Conservation (phyloP, 1,140 invertebrate genomes). For the Hydropsyche tenuis region DNA sequence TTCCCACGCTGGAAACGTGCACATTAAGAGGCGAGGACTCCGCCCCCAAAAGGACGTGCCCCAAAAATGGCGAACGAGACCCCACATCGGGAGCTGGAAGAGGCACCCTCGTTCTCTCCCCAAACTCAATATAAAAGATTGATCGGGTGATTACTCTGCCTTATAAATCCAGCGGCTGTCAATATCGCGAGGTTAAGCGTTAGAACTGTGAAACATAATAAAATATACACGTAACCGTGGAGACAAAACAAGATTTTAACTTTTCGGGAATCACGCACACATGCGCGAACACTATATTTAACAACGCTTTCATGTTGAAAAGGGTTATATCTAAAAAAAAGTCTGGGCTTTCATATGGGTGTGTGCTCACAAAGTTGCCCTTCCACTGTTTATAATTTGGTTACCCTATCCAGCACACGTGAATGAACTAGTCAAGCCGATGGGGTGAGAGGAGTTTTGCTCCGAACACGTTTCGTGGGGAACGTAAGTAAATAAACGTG, state of each 20-base stretch:
- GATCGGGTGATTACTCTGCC: background rate
- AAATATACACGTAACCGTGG: no score
- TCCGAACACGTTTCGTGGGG: background rate
- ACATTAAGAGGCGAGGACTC: background rate
- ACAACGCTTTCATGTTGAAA: constrained; percentile 3
- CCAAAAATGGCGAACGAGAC: constrained; percentile 2
- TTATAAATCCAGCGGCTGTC: no score
- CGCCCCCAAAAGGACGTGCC: background rate
- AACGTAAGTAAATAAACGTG: constrained; percentile 18
- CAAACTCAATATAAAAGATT: constrained; percentile 9
- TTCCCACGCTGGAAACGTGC: background rate
- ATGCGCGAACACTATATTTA: background rate
- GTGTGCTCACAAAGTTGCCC: constrained; percentile 23
- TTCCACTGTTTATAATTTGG: constrained; percentile 24
- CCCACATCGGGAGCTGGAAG: background rate
- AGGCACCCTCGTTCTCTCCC: constrained; percentile 2
- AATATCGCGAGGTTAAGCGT: no score
- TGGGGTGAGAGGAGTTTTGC: background rate
- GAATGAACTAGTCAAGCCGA: constrained; percentile 1
- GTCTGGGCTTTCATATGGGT: constrained; percentile 1
- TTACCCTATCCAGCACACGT: constrained; percentile 15
- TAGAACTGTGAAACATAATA: no score
- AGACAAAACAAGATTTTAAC: no score
- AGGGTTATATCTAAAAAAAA: constrained; percentile 20
- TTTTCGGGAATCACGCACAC: background rate